Percentiles rank a stretch among this genome's conserved stretches.
phyloP scores from a whole-genome alignment of 2,888 invertebrate species.

The Psylliodes chrysocephalus region DNA sequence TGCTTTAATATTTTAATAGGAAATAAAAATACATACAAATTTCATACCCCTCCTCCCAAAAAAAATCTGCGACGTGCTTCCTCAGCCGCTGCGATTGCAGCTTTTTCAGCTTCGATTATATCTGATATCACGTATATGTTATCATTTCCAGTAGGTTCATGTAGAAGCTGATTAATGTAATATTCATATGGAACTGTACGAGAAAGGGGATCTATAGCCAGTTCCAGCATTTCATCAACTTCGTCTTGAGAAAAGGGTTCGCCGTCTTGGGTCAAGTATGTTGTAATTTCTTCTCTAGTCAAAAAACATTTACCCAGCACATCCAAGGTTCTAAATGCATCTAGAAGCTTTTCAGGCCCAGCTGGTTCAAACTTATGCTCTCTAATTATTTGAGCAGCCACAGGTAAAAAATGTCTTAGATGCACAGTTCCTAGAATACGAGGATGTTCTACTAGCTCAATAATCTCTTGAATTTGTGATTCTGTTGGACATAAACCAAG shows the following conservation, averaged over 20 bases:
- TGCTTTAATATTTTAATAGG: too few relatives aligned
- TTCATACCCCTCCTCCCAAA: conserved; percentile 1
- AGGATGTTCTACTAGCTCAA: conserved; percentile 85
- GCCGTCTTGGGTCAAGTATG: conserved; percentile 88
- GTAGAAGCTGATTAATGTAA: conserved; percentile 87
- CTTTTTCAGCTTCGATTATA: conserved; percentile 50
- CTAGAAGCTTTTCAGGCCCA: conserved; percentile 82
- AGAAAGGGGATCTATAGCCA: conserved; percentile 83
- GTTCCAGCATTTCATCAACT: conserved; percentile 89
- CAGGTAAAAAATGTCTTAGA: conserved; percentile 79
- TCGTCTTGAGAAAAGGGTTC: conserved; percentile 93
- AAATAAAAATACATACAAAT: too few relatives aligned
- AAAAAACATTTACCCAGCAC: conserved; percentile 79
- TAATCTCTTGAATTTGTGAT: conserved; percentile 89
- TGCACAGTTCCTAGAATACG: conserved; percentile 80
- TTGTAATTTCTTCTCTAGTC: conserved; percentile 79
- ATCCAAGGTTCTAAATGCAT: conserved; percentile 87
- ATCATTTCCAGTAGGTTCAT: conserved; percentile 48
- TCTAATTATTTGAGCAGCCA: conserved; percentile 79
- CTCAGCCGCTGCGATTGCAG: background rate
- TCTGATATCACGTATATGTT: conserved; percentile 50
- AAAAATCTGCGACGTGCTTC: conserved; percentile 2
- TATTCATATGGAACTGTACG: conserved; percentile 86
- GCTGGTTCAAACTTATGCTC: conserved; percentile 91
- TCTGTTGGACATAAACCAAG: conserved; percentile 91